Evolutionary conservation across 2,797 vertebrate species (phyloP), one percentile per base, ranked within the genome.

Genomic region (Oreonectes daqikongensis): DNA sequence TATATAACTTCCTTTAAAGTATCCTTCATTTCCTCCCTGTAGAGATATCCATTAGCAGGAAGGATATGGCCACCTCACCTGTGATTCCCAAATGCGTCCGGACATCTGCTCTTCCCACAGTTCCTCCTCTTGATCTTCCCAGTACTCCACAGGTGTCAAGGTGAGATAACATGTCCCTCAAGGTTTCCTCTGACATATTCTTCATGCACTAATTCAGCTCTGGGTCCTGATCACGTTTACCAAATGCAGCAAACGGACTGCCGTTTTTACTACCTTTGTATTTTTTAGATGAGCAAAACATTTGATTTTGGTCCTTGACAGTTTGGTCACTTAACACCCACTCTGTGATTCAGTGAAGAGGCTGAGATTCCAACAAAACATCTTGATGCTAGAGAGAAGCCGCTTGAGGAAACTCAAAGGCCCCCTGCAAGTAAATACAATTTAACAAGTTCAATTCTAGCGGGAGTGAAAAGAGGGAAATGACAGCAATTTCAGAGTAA

Each of bases 51-150:
- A 69, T 57, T 83, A 78, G 90, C 79, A 91, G 82, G 85, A 94
- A 90, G 81, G 93, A 94, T 86, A 90, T 87, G 52, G 91, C 91
- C 32, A 88, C 90, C 0, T 96, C 94, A 85, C 92, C 94, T 70
- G 81, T 79, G 38, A 79, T 84, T 82, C 70, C 86, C 52, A 68
- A 83, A 78, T 82, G 79, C 69, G 81, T 80, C 57, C 87, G 84
- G 50, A 86, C 84, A 28, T 87, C 90, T 76, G 72, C 79, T 0
- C 72, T 84, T 52, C 80, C 35, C 22, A 64, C 79, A 74, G 72
- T 22, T 66, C 59, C 81, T 65, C 53, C 80, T 10, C 63, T 84
- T 28, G 50, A 79, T 85, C 84, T 14, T 67, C 89, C 70, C 80
- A 88, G 77, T 84, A 73, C 75, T 81, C 91, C 86, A 2, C 81